These are phyloP conservation scores for Paracyclopina nana DNA, from an alignment of 1,140 invertebrate species.

Conservation along the genomic window DNA sequence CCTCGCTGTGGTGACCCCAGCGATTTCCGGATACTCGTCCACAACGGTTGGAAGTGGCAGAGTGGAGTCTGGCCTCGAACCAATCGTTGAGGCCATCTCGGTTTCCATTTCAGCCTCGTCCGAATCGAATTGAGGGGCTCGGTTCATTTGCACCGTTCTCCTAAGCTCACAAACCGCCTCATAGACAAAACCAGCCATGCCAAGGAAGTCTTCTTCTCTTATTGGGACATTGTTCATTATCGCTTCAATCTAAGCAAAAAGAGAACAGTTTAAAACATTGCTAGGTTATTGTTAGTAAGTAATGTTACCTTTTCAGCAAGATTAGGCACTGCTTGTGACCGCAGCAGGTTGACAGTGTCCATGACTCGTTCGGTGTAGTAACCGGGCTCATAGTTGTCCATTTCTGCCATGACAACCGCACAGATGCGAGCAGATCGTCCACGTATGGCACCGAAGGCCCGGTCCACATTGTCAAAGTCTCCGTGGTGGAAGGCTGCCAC, in stretches of 20 bases:
- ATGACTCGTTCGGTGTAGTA: constrained; percentile 84
- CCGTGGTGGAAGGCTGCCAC: constrained; percentile 84
- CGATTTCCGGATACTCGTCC: constrained; percentile 88
- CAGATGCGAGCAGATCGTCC: constrained; percentile 78
- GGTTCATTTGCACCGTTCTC: constrained; percentile 82
- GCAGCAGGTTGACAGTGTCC: constrained; percentile 73
- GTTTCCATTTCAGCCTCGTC: constrained; percentile 1
- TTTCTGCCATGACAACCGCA: constrained; percentile 89
- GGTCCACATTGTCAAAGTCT: constrained; percentile 73
- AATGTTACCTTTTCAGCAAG: constrained; percentile 80
- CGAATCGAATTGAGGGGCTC: too few relatives aligned
- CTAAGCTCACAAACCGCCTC: constrained; percentile 91
- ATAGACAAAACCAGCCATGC: constrained; percentile 84
- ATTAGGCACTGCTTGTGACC: constrained; percentile 89
- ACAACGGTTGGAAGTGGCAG: constrained; percentile 52
- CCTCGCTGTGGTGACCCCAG: constrained; percentile 74
- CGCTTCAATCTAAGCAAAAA: too few relatives aligned
- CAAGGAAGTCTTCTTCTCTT: constrained; percentile 98
- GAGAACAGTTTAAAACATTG: too few relatives aligned
- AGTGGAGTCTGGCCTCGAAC: constrained; percentile 38
- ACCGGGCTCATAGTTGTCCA: constrained; percentile 91
- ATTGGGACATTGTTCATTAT: too few relatives aligned
- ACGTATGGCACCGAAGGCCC: constrained; percentile 82
- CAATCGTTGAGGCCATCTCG: background rate
- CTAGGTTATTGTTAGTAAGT: too few relatives aligned